phyloP scores from a whole-genome alignment of 2,797 vertebrate species.

The Cynopterus sphinx region DNA sequence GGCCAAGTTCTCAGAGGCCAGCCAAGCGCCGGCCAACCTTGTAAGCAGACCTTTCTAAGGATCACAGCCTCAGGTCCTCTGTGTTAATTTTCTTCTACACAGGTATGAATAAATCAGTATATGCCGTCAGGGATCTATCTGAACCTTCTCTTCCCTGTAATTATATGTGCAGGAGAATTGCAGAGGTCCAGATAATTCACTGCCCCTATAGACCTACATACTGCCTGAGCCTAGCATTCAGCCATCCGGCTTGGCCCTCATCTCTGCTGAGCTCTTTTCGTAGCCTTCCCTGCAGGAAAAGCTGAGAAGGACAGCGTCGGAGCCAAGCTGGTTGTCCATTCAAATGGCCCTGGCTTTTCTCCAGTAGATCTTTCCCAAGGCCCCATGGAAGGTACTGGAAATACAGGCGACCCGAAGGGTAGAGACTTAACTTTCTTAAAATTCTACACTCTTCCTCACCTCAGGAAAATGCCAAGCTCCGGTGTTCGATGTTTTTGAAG shows the following conservation, averaged over 20 bases:
- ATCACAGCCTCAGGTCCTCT: neutral
- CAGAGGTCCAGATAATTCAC: neutral
- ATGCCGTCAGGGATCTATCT: neutral
- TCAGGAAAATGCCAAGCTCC: conserved; percentile 96
- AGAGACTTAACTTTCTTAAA: neutral
- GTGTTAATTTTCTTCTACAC: neutral
- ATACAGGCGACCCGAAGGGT: neutral
- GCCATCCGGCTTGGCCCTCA: neutral
- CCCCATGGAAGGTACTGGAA: neutral
- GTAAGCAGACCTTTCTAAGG: neutral
- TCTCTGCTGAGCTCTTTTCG: neutral
- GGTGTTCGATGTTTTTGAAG: conserved; percentile 98
- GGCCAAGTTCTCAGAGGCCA: neutral
- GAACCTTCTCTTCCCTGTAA: neutral
- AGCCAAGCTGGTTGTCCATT: neutral
- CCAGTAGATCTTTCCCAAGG: neutral
- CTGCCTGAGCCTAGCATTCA: no score
- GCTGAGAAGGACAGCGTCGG: neutral
- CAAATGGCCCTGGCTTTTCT: neutral
- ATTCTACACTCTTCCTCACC: conserved; percentile 37
- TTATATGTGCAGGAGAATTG: neutral
- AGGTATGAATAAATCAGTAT: neutral
- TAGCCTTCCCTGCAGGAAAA: neutral
- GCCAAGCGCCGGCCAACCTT: neutral
- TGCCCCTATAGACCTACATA: rapidly evolving